A percentile compares a stretch with the other conserved stretches of the same genome.
Conservation (phyloP, 2,888 invertebrate species). For the Pterostichus niger region DNA sequence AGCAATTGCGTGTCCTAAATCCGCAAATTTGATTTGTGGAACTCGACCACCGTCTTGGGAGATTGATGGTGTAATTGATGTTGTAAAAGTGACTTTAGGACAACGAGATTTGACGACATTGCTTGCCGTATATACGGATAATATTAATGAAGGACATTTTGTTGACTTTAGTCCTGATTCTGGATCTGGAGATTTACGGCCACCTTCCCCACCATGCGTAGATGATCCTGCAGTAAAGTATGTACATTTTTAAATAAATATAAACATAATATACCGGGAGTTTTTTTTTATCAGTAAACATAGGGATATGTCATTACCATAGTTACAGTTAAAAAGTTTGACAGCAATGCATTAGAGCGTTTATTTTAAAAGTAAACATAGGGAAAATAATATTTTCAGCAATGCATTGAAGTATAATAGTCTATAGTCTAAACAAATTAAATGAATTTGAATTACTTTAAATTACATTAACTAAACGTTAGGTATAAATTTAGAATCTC, state of each 20-base stretch:
- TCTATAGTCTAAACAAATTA: no score
- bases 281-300: no score
- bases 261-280: no score
- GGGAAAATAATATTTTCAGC: no score
- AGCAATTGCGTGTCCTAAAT: conserved; percentile 78
- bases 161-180: conserved; percentile 76
- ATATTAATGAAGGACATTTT: conserved; percentile 82
- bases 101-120: conserved; percentile 87
- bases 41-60: conserved; percentile 76
- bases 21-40: conserved; percentile 69
- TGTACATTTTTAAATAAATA: background rate
- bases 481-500: no score
- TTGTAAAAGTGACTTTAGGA: conserved; percentile 84
- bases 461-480: no score
- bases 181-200: conserved; percentile 65
- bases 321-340: no score
- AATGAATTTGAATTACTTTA: no score
- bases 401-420: no score
- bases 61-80: conserved; percentile 84
- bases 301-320: no score
- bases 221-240: conserved; percentile 57
- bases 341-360: no score
- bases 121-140: conserved; percentile 86
- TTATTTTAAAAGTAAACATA: no score
- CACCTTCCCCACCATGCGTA: conserved; percentile 9